Conservation (phyloP, 2,113 vertebrate genomes). For the Stigmatopora nigra region DNA sequence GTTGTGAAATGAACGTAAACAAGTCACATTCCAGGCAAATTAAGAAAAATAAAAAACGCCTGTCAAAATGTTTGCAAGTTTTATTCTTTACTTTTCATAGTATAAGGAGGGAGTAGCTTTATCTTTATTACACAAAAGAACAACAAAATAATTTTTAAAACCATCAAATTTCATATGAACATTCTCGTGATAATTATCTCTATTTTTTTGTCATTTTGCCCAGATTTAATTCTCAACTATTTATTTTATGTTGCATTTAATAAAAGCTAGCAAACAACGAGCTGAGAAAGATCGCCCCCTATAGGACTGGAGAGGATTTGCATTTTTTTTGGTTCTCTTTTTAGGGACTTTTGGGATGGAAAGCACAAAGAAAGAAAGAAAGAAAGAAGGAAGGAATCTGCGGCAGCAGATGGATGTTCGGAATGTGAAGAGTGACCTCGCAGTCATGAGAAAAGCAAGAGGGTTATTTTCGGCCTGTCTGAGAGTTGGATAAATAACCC, state of each 20-base stretch:
- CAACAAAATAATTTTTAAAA: no score
- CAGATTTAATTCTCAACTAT: no score
- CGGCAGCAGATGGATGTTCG: conserved; percentile 9
- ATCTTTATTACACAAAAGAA: no score
- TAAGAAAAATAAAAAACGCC: no score
- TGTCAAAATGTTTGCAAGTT: no score
- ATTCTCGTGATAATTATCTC: no score
- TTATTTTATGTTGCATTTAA: background rate
- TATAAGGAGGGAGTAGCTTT: no score
- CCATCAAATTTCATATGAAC: no score
- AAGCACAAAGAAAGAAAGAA: conserved; percentile 31
- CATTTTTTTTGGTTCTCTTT: background rate
- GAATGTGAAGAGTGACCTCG: conserved; percentile 18
- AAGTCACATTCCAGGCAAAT: no score
- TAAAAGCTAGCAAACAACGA: background rate
- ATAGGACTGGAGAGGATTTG: background rate
- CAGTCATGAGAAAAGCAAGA: conserved; percentile 20
- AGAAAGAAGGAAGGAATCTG: conserved; percentile 18
- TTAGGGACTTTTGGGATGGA: conserved; percentile 5
- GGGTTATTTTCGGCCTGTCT: conserved; percentile 16
- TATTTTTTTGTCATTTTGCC: no score
- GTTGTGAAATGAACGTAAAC: no score
- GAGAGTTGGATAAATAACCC: conserved; percentile 7
- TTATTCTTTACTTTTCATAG: no score
- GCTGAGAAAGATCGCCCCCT: background rate